These are phyloP conservation scores for Saccopteryx bilineata DNA, from an alignment of 2,113 vertebrate genomes.

Conservation along the genomic window DNA sequence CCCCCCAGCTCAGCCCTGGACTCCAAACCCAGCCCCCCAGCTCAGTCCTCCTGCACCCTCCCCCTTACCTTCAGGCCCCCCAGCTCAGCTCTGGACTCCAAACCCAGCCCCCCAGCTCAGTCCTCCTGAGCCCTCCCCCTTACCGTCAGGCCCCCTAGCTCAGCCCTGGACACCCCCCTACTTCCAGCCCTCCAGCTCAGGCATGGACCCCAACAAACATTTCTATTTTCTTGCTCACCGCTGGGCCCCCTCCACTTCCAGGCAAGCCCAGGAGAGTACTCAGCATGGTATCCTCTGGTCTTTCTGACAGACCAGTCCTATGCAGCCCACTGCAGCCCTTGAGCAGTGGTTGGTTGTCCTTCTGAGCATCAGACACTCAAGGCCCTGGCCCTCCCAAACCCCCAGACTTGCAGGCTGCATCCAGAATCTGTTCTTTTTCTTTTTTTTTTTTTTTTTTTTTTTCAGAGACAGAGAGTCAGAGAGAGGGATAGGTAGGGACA, in stretches of 20 bases:
- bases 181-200: neutral
- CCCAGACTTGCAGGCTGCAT: too few relatives aligned
- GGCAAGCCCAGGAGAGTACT: neutral
- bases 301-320: neutral
- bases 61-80: too few relatives aligned
- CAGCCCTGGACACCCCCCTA: neutral
- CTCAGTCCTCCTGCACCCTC: neutral
- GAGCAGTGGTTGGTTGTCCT: neutral
- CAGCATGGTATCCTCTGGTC: neutral
- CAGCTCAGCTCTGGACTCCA: neutral
- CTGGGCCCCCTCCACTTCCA: too few relatives aligned
- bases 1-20: neutral
- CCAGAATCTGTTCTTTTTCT: too few relatives aligned
- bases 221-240: neutral
- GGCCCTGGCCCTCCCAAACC: accelerated
- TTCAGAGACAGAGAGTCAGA: too few relatives aligned
- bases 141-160: neutral
- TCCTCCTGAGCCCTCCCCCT: too few relatives aligned
- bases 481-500: too few relatives aligned
- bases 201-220: neutral
- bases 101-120: neutral
- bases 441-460: too few relatives aligned
- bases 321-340: neutral
- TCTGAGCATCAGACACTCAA: neutral
- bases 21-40: neutral